These are phyloP conservation scores for Lepisosteus osseus DNA, from an alignment of 2,113 vertebrate species.

Conservation along the genomic window DNA sequence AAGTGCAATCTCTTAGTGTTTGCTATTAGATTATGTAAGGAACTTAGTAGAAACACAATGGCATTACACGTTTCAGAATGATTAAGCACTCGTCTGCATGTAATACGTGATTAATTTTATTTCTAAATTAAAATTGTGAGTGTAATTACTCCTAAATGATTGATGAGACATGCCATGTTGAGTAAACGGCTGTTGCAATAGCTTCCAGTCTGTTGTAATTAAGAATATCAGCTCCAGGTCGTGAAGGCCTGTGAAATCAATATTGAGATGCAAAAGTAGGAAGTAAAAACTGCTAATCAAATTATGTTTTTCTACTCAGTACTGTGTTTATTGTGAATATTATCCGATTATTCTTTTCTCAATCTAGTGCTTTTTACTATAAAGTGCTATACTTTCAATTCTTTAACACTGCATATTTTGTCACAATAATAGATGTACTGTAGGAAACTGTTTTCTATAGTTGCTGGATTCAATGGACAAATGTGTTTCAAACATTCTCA, in stretches of 20 bases:
- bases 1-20: background rate
- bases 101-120: constrained; percentile 22
- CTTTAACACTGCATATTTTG: too few relatives aligned
- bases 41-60: background rate
- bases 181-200: constrained; percentile 14
- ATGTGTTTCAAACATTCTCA: too few relatives aligned
- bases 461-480: too few relatives aligned
- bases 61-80: constrained; percentile 9
- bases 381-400: too few relatives aligned
- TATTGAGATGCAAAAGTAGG: constrained; percentile 13
- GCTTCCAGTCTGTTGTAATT: constrained; percentile 3
- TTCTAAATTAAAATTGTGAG: constrained; percentile 14
- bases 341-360: too few relatives aligned
- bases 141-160: constrained; percentile 22
- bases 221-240: background rate
- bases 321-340: too few relatives aligned
- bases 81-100: constrained; percentile 14
- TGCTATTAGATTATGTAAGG: background rate
- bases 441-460: too few relatives aligned
- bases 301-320: too few relatives aligned
- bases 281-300: constrained; percentile 5
- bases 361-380: too few relatives aligned
- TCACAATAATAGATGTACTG: too few relatives aligned
- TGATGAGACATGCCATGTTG: constrained; percentile 11
- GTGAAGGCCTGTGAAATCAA: constrained; percentile 3